Conservation (phyloP, 2,797 vertebrate species). For the Vespertilio murinus region DNA sequence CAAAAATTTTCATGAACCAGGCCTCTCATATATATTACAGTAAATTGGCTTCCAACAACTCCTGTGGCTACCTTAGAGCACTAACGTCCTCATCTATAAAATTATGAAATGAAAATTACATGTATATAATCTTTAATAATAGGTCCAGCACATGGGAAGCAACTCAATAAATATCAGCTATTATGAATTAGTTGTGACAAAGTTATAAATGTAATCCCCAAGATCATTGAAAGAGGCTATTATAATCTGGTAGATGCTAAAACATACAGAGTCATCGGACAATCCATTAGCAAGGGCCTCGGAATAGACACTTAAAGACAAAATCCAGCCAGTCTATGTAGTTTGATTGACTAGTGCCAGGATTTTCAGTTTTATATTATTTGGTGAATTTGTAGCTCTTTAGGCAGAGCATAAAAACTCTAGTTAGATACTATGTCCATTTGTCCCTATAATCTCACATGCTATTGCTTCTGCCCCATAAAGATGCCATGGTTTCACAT, state of each 20-base stretch:
- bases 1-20: too few relatives aligned
- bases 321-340: not conserved
- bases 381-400: not conserved
- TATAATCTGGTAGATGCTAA: not conserved
- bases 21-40: too few relatives aligned
- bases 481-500: not conserved
- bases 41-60: too few relatives aligned
- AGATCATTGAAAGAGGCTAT: not conserved
- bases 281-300: not conserved
- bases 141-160: not conserved
- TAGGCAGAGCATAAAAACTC: not conserved
- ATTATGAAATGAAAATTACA: not conserved
- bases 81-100: slow-evolving; percentile 23
- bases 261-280: not conserved
- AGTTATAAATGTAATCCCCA: not conserved
- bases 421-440: not conserved
- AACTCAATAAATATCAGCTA: not conserved
- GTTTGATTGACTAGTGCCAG: not conserved
- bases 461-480: not conserved
- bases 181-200: slow-evolving; percentile 15
- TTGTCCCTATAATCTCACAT: not conserved
- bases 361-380: not conserved
- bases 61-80: not conserved
- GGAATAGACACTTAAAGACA: not conserved
- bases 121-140: not conserved